phyloP scores from a whole-genome alignment of 1,140 invertebrate species.

The Tyrophagus putrescentiae region DNA sequence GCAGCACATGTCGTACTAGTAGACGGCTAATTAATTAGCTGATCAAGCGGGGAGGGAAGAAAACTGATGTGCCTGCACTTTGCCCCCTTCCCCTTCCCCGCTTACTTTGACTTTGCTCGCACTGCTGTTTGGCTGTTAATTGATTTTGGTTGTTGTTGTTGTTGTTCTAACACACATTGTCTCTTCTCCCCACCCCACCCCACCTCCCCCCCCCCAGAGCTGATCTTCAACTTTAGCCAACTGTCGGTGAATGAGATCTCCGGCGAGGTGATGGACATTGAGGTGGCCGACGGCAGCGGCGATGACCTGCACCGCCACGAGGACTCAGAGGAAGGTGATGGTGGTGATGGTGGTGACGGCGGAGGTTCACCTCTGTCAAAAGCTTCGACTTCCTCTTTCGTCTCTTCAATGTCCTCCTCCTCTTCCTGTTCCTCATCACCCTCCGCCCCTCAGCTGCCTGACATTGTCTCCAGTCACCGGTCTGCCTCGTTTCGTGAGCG shows the following conservation, averaged over 20 bases:
- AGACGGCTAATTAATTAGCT: too few relatives aligned
- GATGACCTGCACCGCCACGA: neutral
- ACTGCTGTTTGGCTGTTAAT: too few relatives aligned
- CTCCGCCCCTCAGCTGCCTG: neutral
- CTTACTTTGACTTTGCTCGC: too few relatives aligned
- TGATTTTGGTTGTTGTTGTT: neutral
- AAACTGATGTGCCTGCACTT: too few relatives aligned
- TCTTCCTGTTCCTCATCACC: neutral
- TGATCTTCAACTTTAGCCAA: slow-evolving; percentile 8
- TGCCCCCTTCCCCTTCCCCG: too few relatives aligned
- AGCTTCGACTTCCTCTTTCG: too few relatives aligned
- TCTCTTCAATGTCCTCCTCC: too few relatives aligned
- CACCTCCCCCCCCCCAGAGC: neutral
- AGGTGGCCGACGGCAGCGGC: too few relatives aligned
- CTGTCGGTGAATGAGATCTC: neutral
- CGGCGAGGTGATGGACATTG: neutral
- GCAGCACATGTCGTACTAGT: too few relatives aligned
- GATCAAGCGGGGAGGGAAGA: too few relatives aligned
- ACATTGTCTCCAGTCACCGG: slow-evolving; percentile 3
- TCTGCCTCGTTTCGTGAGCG: neutral
- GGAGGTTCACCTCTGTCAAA: neutral
- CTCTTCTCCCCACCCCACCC: too few relatives aligned
- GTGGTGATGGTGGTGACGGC: neutral
- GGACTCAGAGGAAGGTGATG: neutral
- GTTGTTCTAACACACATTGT: too few relatives aligned